Conservation (phyloP, 2,113 vertebrate species). For the Suncus etruscus region DNA sequence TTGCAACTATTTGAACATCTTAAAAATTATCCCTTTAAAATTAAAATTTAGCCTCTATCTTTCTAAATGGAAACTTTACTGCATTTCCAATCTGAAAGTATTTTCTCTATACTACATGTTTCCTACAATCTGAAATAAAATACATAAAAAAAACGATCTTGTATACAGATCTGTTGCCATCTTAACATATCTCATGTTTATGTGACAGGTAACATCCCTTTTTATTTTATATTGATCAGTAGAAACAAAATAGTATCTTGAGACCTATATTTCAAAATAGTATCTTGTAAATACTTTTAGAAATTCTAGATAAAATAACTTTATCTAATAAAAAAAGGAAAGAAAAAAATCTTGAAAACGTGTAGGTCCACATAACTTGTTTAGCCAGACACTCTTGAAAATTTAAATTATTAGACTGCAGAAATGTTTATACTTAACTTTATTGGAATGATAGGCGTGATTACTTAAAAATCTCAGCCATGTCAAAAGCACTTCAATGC, state of each 20-base stretch:
- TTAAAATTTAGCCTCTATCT: conserved; percentile 28
- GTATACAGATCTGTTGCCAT: neutral
- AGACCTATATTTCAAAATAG: too few relatives aligned
- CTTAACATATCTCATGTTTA: too few relatives aligned
- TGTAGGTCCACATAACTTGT: neutral
- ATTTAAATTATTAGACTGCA: conserved; percentile 20
- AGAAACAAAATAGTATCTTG: too few relatives aligned
- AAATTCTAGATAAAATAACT: too few relatives aligned
- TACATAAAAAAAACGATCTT: neutral
- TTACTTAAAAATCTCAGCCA: conserved; percentile 52
- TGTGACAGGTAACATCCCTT: neutral
- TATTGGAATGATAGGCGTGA: neutral
- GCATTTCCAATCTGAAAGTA: neutral
- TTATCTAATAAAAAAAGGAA: too few relatives aligned
- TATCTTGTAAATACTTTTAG: neutral
- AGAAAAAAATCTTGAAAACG: conserved; percentile 23
- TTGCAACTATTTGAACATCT: neutral
- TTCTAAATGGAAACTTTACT: neutral
- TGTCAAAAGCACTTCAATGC: conserved; percentile 46
- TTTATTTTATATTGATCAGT: neutral
- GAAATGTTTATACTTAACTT: conserved; percentile 48
- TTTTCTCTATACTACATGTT: neutral
- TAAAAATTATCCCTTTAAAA: conserved; percentile 36
- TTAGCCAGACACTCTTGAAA: conserved; percentile 17
- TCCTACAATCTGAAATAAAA: conserved; percentile 15